Conservation (phyloP, 2,888 invertebrate species). For the Marasmarcha lunaedactyla region DNA sequence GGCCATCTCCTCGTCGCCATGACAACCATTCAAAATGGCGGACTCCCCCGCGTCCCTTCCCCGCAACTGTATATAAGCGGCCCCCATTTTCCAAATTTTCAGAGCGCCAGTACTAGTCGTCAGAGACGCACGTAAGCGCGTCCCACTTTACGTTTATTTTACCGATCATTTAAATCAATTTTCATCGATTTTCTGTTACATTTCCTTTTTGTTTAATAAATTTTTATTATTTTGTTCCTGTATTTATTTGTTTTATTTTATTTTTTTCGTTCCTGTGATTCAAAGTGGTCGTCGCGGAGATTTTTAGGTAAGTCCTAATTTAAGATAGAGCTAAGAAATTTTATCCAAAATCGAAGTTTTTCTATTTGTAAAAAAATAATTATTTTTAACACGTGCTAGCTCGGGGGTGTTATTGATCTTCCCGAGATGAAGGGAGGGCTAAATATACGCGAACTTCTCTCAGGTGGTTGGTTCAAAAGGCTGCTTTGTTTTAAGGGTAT, state of each 20-base stretch:
- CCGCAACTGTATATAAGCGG: slow-evolving; percentile 45
- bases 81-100: slow-evolving; percentile 29
- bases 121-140: slow-evolving; percentile 27
- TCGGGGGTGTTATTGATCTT: slow-evolving; percentile 32
- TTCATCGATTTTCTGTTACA: neutral
- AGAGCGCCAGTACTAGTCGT: slow-evolving; percentile 55
- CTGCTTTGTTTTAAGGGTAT: slow-evolving; percentile 16
- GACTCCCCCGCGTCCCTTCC: slow-evolving; percentile 33
- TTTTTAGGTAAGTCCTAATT: slow-evolving; percentile 4
- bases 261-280: slow-evolving; percentile 2
- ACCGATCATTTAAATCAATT: slow-evolving; percentile 1
- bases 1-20: slow-evolving; percentile 66
- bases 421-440: slow-evolving; percentile 27
- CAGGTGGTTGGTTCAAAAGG: slow-evolving; percentile 13
- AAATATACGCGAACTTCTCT: slow-evolving; percentile 30
- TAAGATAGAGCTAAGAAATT: neutral
- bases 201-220: neutral
- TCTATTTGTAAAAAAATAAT: neutral
- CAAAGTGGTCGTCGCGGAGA: neutral
- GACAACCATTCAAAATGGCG: slow-evolving; percentile 60
- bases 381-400: slow-evolving; percentile 24
- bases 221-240: neutral
- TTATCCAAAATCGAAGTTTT: slow-evolving; percentile 8
- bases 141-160: slow-evolving; percentile 1
- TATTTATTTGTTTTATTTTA: slow-evolving; percentile 3